phyloP scores from a whole-genome alignment of 2,888 invertebrate species.

The Tortrix viridana region DNA sequence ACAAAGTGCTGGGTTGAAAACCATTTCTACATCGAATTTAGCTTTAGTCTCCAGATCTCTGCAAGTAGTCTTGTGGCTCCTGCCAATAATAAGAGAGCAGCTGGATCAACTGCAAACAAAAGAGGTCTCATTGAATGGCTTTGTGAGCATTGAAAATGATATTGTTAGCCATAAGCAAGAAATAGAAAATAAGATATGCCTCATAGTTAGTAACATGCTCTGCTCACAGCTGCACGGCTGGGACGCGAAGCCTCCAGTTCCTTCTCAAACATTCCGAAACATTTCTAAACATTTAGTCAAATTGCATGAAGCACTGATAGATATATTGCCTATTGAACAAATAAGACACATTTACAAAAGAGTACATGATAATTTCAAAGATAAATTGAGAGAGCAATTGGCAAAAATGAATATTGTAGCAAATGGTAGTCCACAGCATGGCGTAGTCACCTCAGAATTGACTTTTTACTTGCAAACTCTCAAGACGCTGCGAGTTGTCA shows the following conservation, averaged over 20 bases:
- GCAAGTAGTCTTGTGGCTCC: constrained; percentile 91
- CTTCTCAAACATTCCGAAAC: constrained; percentile 94
- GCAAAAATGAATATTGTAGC: constrained; percentile 94
- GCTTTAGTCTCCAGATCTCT: constrained; percentile 93
- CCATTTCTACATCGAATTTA: constrained; percentile 97
- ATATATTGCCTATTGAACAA: constrained; percentile 91
- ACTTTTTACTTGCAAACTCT: constrained; percentile 95
- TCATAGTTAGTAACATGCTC: constrained; percentile 94
- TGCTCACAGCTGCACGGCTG: constrained; percentile 92
- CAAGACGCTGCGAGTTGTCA: constrained; percentile 90
- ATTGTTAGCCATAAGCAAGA: constrained; percentile 95
- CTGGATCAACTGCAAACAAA: constrained; percentile 86
- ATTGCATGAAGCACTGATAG: constrained; percentile 94
- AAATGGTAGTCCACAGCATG: constrained; percentile 98
- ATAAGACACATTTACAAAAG: constrained; percentile 90
- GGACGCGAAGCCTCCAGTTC: constrained; percentile 98
- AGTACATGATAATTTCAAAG: constrained; percentile 94
- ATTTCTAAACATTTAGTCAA: constrained; percentile 95
- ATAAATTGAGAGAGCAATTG: constrained; percentile 92
- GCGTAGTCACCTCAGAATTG: constrained; percentile 95
- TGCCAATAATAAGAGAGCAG: constrained; percentile 88
- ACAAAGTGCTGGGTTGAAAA: constrained; percentile 96
- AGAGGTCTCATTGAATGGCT: constrained; percentile 77
- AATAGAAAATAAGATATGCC: constrained; percentile 95
- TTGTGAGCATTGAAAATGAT: constrained; percentile 90